Evolutionary conservation across 23 tunicate genomes (phyloP).

Genomic region (Styela plicata): DNA sequence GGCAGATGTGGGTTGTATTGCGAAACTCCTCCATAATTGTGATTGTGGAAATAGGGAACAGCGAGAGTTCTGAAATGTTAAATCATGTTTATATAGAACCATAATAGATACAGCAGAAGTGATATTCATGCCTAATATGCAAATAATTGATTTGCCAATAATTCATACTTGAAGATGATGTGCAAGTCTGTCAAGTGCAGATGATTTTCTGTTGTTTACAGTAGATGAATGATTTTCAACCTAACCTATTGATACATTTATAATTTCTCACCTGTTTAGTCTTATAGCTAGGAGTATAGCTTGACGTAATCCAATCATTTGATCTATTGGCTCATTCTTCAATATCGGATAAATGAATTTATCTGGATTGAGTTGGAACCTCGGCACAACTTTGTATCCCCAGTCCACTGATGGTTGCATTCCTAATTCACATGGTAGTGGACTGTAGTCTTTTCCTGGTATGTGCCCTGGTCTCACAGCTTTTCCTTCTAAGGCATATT

Average conservation of each 20-base stretch:
- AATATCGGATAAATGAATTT: slow-evolving; percentile 27
- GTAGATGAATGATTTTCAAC: too few relatives aligned
- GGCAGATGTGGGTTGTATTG: slow-evolving; percentile 20
- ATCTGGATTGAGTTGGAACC: slow-evolving; percentile 9
- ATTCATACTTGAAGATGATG: too few relatives aligned
- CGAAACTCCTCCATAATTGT: slow-evolving; percentile 17
- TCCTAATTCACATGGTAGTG: slow-evolving; percentile 13
- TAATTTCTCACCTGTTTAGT: slow-evolving; percentile 13
- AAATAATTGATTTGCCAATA: too few relatives aligned
- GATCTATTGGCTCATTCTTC: slow-evolving; percentile 26
- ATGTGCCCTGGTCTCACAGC: not conserved
- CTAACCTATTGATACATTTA: too few relatives aligned
- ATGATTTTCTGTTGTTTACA: too few relatives aligned
- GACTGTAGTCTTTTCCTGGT: not conserved
- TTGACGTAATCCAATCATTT: slow-evolving; percentile 22
- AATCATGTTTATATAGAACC: too few relatives aligned
- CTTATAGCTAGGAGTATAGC: slow-evolving; percentile 14
- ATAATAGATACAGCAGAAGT: too few relatives aligned
- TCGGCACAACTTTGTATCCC: slow-evolving; percentile 6
- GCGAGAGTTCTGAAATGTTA: slow-evolving; percentile 17
- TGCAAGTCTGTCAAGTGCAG: too few relatives aligned
- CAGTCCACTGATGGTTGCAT: slow-evolving; percentile 14
- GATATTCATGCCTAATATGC: too few relatives aligned
- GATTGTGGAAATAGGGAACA: slow-evolving; percentile 24
- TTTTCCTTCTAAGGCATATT: not conserved